Percentiles rank a stretch among this genome's conserved stretches.
phyloP scores from a whole-genome alignment of 2,113 vertebrate genomes.

The Pardalotus punctatus region DNA sequence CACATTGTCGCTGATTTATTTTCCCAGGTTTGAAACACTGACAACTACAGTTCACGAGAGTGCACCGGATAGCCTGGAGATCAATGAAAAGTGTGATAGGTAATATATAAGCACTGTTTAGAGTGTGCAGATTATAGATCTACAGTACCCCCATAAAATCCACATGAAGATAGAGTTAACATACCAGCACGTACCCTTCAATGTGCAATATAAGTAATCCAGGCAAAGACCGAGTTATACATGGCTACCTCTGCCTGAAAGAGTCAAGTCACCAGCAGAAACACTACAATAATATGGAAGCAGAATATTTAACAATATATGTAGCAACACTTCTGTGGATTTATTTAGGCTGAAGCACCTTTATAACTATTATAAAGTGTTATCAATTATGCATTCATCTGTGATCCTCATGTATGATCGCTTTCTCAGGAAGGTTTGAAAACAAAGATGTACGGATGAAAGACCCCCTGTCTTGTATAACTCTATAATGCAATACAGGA shows the following conservation, averaged over 20 bases:
- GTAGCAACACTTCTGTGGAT: not conserved
- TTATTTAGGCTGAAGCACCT: not conserved
- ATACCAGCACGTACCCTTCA: not conserved
- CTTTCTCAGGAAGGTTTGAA: not conserved
- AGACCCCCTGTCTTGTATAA: not conserved
- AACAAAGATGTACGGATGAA: not conserved
- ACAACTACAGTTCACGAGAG: conserved; percentile 91
- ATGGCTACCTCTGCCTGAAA: not conserved
- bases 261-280: not conserved
- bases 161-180: not conserved
- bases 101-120: not conserved
- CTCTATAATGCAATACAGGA: not conserved
- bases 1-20: conserved; percentile 92
- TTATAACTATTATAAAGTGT: not conserved
- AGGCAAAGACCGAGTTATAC: not conserved
- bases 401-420: not conserved
- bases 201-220: not conserved
- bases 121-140: not conserved
- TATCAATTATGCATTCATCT: not conserved
- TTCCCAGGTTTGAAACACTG: conserved; percentile 93
- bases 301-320: not conserved
- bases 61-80: conserved; percentile 91
- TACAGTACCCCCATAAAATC: not conserved
- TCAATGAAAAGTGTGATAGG: not conserved
- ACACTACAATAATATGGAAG: not conserved